Evolutionary conservation across 1,140 invertebrate species (phyloP).

Genomic region (Choristoneura fumiferana): DNA sequence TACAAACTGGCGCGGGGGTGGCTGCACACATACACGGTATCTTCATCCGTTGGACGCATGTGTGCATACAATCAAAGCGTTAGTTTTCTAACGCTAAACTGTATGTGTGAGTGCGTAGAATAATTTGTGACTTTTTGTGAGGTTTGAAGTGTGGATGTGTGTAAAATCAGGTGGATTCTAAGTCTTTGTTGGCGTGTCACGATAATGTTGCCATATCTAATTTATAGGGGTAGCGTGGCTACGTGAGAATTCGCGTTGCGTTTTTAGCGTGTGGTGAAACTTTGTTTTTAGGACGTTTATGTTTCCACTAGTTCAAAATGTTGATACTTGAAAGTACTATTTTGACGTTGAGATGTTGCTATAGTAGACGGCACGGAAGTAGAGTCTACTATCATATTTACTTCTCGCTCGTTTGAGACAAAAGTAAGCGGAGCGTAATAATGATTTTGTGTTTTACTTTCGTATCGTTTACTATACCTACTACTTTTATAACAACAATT

Average conservation of each 20-base stretch:
- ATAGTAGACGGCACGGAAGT: too few relatives aligned
- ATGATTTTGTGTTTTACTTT: too few relatives aligned
- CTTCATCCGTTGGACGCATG: too few relatives aligned
- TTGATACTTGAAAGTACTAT: too few relatives aligned
- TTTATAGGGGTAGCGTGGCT: conserved; percentile 37
- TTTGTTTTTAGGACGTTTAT: conserved; percentile 22
- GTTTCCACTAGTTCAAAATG: neutral
- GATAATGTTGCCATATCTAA: conserved; percentile 28
- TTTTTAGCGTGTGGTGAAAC: conserved; percentile 35
- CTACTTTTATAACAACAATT: too few relatives aligned
- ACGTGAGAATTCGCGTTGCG: conserved; percentile 36
- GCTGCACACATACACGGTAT: conserved; percentile 11
- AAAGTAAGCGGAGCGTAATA: too few relatives aligned
- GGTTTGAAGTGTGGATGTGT: conserved; percentile 10
- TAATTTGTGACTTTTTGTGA: neutral
- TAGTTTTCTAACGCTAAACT: neutral
- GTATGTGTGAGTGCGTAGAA: neutral
- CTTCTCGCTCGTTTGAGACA: too few relatives aligned
- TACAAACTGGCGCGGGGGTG: conserved; percentile 30
- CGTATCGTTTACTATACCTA: too few relatives aligned
- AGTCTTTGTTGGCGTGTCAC: conserved; percentile 20
- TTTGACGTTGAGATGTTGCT: too few relatives aligned
- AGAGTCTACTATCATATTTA: too few relatives aligned
- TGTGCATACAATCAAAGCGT: too few relatives aligned
- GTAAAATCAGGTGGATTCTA: conserved; percentile 45